A percentile compares a stretch with the other conserved stretches of the same genome.
Evolutionary conservation across 2,797 vertebrate species (phyloP).

Genomic region (Decapterus maruadsi): DNA sequence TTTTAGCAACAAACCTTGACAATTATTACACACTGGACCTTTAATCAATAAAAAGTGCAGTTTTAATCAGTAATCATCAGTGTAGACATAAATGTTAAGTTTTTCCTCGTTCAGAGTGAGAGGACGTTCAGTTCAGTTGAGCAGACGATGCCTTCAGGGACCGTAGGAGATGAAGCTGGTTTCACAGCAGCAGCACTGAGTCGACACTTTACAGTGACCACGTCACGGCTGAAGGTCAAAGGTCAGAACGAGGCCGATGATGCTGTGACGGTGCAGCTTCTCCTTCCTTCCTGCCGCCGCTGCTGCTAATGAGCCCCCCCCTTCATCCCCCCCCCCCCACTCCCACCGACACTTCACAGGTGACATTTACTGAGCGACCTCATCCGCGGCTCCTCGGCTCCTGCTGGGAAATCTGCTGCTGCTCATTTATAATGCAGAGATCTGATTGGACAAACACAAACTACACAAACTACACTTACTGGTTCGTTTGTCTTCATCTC

Average conservation of each 20-base stretch:
- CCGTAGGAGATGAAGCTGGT: slow-evolving; percentile 73
- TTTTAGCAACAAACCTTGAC: too few species aligned
- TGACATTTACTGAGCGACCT: slow-evolving; percentile 64
- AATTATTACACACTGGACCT: too few species aligned
- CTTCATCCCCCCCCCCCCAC: not conserved
- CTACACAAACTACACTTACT: slow-evolving; percentile 14
- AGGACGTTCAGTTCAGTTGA: slow-evolving; percentile 33
- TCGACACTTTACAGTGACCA: slow-evolving; percentile 37
- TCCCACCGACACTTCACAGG: slow-evolving; percentile 59
- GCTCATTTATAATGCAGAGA: slow-evolving; percentile 62
- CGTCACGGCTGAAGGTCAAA: slow-evolving; percentile 40
- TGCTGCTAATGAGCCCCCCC: slow-evolving; percentile 54
- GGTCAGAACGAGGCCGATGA: slow-evolving; percentile 43
- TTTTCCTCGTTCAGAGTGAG: slow-evolving; percentile 12
- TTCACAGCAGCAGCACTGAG: slow-evolving; percentile 72
- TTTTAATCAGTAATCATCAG: too few species aligned
- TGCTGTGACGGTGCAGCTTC: slow-evolving; percentile 53
- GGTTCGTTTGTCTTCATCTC: too few species aligned
- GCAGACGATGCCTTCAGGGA: slow-evolving; percentile 31
- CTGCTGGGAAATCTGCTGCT: slow-evolving; percentile 51
- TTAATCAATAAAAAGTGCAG: too few species aligned
- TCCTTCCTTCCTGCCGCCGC: slow-evolving; percentile 42
- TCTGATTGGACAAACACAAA: slow-evolving; percentile 68
- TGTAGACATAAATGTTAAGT: too few species aligned
- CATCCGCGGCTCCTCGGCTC: slow-evolving; percentile 20